Base-by-base conservation (phyloP, 2,888 invertebrate genomes). In the Oligia latruncula region DNA sequence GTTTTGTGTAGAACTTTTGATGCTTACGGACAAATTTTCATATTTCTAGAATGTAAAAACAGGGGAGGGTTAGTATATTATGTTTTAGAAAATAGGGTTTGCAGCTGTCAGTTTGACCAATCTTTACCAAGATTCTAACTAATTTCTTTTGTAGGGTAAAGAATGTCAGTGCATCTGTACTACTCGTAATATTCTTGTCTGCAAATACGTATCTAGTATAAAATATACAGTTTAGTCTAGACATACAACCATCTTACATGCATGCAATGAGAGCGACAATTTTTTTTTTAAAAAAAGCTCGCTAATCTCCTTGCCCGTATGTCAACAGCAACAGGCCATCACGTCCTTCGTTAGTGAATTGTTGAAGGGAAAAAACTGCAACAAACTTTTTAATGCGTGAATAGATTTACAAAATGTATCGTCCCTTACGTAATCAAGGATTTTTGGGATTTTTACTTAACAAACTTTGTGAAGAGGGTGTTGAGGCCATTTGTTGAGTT, bases 321-420 rank as follows among this genome's bases (percentile, higher is more conserved):
- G 85, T 78, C 62, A 11, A 8, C 29, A 58, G 1, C 49, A 73
- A 80, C 83, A 81, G 83, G 80, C 87, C 78, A 87, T 84, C 90
- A 91, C 91, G 92, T 90, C 83, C 88, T 87, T 86, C 89, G 90
- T 90, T 89, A 90, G 89, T 89, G 88, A 92, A 91, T 92, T 89
- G 89, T 90, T 91, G 89, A 82, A 82, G 87, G 87, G 82, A 89
- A 90, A 91, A 92, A 92, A 91, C 88, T 85, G 81, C 84, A 87
- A 87, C 83, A 88, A 92, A 92, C 88, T 90, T 85, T 92, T 90
- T 85, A 91, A 91, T 86, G 89, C 92, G 92, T 92, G 91, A 88
- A 89, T 90, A 87, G 91, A 90, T 91, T 92, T 85, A 90, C 89
- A 89, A 91, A 89, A 83, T 87, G 90, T 88, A 88, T 89, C 86